Percentiles rank a stretch among this genome's conserved stretches.
These are phyloP conservation scores for Eupithecia subfuscata DNA, from an alignment of 2,888 invertebrate genomes.

Conservation along the genomic window DNA sequence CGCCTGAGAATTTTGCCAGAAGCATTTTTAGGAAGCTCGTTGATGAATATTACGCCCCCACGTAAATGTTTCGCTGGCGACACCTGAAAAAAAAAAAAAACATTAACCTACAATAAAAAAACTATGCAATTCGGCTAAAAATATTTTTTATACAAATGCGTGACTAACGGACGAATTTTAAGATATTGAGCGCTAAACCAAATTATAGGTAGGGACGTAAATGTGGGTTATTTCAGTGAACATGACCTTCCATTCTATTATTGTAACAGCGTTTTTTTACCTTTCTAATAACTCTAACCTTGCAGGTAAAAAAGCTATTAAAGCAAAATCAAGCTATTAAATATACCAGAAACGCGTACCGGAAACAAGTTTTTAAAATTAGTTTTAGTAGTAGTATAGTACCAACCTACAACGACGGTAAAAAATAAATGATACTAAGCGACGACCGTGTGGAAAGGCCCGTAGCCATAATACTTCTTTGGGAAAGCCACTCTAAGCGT, in stretches of 20 bases:
- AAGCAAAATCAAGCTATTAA: not conserved
- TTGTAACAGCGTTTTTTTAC: not conserved
- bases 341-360: not conserved
- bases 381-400: not conserved
- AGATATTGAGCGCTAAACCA: not conserved
- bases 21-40: constrained; percentile 90
- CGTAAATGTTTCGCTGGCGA: constrained; percentile 89
- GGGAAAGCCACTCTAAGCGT: not conserved
- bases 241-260: not conserved
- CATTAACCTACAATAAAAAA: not conserved
- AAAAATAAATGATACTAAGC: not conserved
- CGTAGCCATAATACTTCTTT: no score
- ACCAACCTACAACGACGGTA: not conserved
- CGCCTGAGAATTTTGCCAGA: constrained; percentile 91
- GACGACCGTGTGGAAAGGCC: not conserved
- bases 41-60: constrained; percentile 89
- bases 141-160: not conserved
- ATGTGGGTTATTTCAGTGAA: not conserved
- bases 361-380: not conserved
- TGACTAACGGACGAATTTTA: not conserved
- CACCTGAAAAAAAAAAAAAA: constrained; percentile 71
- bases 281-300: not conserved
- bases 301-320: not conserved
- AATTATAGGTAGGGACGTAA: not conserved
- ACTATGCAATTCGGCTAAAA: not conserved